Evolutionary conservation across 2,113 vertebrate species (phyloP), one percentile per base, ranked within the genome.

Genomic region (Chascanopsetta lugubris): DNA sequence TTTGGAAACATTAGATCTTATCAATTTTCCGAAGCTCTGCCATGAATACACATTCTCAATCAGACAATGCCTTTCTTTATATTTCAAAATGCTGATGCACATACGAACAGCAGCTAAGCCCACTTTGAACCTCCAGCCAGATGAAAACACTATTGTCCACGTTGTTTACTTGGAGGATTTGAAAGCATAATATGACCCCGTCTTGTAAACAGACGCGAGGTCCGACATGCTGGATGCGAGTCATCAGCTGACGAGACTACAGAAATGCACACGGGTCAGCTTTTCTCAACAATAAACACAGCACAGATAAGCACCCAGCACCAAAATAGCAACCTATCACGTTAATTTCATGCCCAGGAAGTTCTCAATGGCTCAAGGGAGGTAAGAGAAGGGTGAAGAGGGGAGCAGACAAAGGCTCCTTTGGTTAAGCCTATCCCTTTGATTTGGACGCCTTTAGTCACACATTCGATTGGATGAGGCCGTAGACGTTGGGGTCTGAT

Each of bases 341-440:
- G 54, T 75, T 71, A n/a, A 69, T 59, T 77, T 71, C 8, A 34
- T 42, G 62, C 18, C 36, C 30, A 8, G 38, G 11, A 45, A 48
- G 43, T 21, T 34, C 8, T 6, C 22, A 27, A 62, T 51, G 8
- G 64, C 57, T 68, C 34, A 2, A 0, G 36, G 59, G 68, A 30
- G 30, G 12, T 18, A 3, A 30, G 21, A 10, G 46, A 15, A n/a
- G 32, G 29, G 7, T 21, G 21, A 58, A 42, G 32, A 71, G 8
- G 22, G 48, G 10, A 32, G 3, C 0, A 0, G 48, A 78, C 55
- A 78, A 69, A 57, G 53, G 18, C 49, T 45, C 50, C 26, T 60
- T 72, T 71, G 15, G 48, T 4, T 83, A 79, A 77, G 83, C 71
- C 64, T 76, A 61, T 65, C 76, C n/a, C 47, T 45, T 38, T 17